Percentiles rank a stretch among this genome's conserved stretches.
phyloP scores from a whole-genome alignment of 2,113 vertebrate genomes.

The Morone saxatilis region DNA sequence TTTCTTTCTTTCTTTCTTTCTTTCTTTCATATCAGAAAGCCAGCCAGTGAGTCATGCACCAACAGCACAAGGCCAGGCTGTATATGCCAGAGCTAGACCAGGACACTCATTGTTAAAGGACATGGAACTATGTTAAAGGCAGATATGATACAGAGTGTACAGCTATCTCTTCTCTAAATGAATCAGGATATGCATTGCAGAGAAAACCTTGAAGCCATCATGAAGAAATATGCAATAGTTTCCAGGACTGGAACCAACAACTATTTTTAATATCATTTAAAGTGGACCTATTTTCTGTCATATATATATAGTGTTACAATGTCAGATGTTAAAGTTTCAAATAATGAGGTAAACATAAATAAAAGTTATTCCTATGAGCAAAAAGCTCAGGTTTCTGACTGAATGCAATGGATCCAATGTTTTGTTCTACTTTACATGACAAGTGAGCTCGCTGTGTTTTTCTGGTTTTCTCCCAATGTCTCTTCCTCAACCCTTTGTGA shows the following conservation, averaged over 20 bases:
- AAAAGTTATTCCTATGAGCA: too few relatives aligned
- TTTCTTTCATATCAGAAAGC: slow-evolving; percentile 48
- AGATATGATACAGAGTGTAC: not conserved
- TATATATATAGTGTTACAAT: too few relatives aligned
- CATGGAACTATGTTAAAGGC: not conserved
- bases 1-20: not conserved
- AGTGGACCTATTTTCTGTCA: too few relatives aligned
- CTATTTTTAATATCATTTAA: not conserved
- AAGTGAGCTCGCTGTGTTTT: too few relatives aligned
- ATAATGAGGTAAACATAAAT: too few relatives aligned
- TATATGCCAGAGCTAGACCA: slow-evolving; percentile 29
- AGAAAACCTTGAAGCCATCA: not conserved
- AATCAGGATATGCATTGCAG: not conserved
- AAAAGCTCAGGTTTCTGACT: too few relatives aligned
- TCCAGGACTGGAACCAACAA: not conserved
- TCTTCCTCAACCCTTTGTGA: too few relatives aligned
- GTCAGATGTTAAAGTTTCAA: too few relatives aligned
- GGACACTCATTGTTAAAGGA: not conserved
- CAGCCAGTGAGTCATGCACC: slow-evolving; percentile 58
- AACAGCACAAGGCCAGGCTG: slow-evolving; percentile 54
- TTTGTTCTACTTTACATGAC: too few relatives aligned
- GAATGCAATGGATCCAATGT: too few relatives aligned
- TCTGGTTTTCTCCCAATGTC: too few relatives aligned
- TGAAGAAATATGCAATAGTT: not conserved
- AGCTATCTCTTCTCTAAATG: not conserved